Conservation (phyloP, 2,888 invertebrate species). For the Nephrotoma guestfalica region DNA sequence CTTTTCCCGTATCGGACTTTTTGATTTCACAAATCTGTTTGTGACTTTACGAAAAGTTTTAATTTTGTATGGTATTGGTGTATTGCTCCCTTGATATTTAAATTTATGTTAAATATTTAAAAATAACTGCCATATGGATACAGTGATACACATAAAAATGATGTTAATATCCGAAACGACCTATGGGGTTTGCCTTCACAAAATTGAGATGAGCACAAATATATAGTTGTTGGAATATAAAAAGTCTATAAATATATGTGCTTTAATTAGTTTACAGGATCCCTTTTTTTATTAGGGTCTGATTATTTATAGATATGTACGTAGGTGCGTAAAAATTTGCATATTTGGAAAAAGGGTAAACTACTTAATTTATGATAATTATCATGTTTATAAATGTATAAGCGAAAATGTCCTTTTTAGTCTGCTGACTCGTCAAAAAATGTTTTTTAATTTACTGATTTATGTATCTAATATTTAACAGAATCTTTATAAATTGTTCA, state of each 20-base stretch:
- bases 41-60: background rate
- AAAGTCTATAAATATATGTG: background rate
- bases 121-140: background rate
- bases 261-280: background rate
- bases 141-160: background rate
- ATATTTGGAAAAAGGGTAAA: background rate
- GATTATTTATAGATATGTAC: background rate
- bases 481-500: too few relatives aligned
- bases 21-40: background rate
- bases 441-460: background rate
- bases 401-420: background rate
- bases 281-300: background rate
- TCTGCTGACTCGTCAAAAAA: background rate
- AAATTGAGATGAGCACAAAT: background rate
- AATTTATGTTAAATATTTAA: background rate
- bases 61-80: background rate
- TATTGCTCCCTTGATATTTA: background rate
- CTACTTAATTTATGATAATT: background rate
- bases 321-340: background rate
- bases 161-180: background rate
- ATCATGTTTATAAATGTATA: background rate
- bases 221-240: background rate
- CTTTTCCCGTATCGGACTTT: too few relatives aligned
- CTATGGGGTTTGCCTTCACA: background rate
- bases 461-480: too few relatives aligned